Base-by-base conservation (phyloP, 30 jellyfish, hydroid and myxozoan genomes). In the Pseudorhiza aurosa region DNA sequence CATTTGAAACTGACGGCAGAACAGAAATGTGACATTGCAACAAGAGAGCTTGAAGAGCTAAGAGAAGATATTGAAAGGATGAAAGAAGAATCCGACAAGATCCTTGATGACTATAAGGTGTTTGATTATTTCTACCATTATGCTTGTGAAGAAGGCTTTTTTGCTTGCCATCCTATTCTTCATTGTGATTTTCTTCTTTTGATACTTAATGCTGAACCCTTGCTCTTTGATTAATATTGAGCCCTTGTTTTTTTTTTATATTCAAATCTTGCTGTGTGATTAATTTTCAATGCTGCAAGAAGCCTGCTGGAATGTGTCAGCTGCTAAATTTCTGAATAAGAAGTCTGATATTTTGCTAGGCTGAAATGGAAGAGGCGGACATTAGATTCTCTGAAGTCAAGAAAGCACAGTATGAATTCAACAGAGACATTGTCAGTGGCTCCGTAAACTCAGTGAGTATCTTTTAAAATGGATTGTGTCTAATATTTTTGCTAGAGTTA, bases 1-100 rank as follows among this genome's bases (percentile, higher is more conserved):
- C 96, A 92, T 58, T 32, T 92, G 70, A 92, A 92, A 40, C 49
- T 92, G 68, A 85, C 75, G 29, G 93, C 96, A 21, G 96, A 92
- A 56, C 98, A 92, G 81, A 92, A 92, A 68, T 92, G 98, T 75
- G 98, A 92, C 85, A 92, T 92, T n/a, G 96, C 98, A 40, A 85
- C 98, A 43, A 71, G 96, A 56, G 98, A 92, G 72, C 88, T 92
- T 2, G 98, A 92, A 57, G 98, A 92, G 31, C 75, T 92, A 27
- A 65, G 96, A 35, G 96, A 92, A 68, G 88, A 82, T 29, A 92
- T 92, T 27, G 96, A 92, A 44, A 78, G 87, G 35, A 26, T 79
- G 77, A 92, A 92, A 59, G 98, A 92, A 40, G 92, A 74, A 25
- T 72, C 92, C 18, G 95, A 85, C 29, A 85, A 92, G 67, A 77